Percentiles rank a stretch among this genome's conserved stretches.
These are phyloP conservation scores for Mallotus villosus DNA, from an alignment of 2,797 vertebrate genomes.

Conservation along the genomic window DNA sequence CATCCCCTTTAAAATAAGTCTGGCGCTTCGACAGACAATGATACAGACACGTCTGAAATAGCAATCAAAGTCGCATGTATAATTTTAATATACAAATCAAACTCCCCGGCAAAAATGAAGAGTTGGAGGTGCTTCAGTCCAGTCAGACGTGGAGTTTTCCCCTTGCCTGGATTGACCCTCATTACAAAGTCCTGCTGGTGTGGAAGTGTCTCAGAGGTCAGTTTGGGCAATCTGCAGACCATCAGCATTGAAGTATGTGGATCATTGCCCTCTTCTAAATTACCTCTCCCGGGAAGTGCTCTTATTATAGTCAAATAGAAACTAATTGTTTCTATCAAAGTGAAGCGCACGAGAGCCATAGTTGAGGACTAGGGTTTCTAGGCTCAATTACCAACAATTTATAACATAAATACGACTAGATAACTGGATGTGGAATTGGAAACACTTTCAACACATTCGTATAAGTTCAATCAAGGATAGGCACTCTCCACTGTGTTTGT, in stretches of 20 bases:
- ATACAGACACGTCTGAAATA: too few relatives aligned
- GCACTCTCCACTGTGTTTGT: constrained; percentile 1
- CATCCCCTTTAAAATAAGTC: too few relatives aligned
- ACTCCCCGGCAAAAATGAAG: too few relatives aligned
- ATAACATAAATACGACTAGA: background rate
- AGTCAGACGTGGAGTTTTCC: too few relatives aligned
- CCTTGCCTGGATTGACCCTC: constrained; percentile 22
- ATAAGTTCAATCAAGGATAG: background rate
- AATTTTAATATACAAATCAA: too few relatives aligned
- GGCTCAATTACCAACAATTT: background rate
- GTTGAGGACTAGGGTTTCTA: background rate
- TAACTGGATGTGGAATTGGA: too few relatives aligned
- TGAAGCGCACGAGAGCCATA: background rate
- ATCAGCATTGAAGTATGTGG: constrained; percentile 25
- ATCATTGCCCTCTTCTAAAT: constrained; percentile 12
- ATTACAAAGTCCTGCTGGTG: constrained; percentile 51
- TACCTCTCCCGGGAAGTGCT: background rate
- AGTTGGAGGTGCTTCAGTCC: too few relatives aligned
- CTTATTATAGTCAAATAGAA: background rate
- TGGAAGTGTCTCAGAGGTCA: constrained; percentile 36
- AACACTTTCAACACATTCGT: background rate
- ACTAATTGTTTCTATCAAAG: background rate
- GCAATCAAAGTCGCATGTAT: too few relatives aligned
- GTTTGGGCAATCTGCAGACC: constrained; percentile 48
- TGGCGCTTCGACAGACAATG: too few relatives aligned